These are phyloP conservation scores for Cephus spinipes DNA, from an alignment of 2,888 invertebrate species.

Conservation along the genomic window DNA sequence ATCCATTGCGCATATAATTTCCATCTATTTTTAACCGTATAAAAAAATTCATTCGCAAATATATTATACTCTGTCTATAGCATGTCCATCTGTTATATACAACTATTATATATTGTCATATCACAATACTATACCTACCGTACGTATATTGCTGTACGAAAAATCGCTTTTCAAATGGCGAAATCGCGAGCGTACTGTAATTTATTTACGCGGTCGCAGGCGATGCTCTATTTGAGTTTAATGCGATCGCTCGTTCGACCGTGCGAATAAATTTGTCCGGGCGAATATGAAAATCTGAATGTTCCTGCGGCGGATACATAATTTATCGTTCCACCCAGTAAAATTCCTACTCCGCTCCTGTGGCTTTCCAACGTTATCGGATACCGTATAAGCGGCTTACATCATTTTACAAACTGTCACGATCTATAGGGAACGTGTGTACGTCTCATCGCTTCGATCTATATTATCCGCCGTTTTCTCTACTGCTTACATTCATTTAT, in stretches of 20 bases:
- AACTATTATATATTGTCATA: not conserved
- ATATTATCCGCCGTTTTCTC: not conserved
- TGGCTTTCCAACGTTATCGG: conserved; percentile 10
- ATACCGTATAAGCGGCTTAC: conserved; percentile 17
- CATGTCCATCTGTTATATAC: not conserved
- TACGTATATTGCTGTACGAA: not conserved
- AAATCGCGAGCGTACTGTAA: not conserved
- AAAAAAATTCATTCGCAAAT: not conserved
- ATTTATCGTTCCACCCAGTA: not conserved
- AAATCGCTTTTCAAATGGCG: not conserved
- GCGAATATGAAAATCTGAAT: not conserved
- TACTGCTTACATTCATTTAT: not conserved
- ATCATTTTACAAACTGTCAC: conserved; percentile 17
- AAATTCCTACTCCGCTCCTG: not conserved
- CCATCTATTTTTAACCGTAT: not conserved
- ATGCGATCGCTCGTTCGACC: not conserved
- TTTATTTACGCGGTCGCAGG: not conserved
- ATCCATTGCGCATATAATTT: not conserved
- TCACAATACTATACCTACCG: not conserved
- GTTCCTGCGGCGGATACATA: not conserved
- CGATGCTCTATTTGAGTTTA: not conserved
- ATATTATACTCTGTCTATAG: not conserved
- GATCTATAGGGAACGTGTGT: not conserved
- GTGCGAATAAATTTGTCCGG: not conserved
- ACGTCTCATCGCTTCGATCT: not conserved